Conservation (phyloP, 2,113 vertebrate species). For the Sylvia atricapilla region DNA sequence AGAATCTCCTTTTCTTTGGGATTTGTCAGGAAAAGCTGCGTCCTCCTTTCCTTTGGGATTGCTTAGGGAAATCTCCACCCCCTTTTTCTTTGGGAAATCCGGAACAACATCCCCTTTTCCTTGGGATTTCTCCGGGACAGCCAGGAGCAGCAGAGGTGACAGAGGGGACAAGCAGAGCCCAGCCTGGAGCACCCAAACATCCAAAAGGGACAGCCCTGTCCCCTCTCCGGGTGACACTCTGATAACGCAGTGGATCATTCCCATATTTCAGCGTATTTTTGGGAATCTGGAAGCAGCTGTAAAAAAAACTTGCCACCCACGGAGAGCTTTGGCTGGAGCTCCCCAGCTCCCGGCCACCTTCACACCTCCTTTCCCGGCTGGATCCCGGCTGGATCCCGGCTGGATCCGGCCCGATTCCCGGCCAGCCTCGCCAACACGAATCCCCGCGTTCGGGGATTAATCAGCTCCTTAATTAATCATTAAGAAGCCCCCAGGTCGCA, state of each 20-base stretch:
- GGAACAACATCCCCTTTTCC: too few species aligned
- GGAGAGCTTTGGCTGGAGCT: background rate
- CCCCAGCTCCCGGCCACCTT: background rate
- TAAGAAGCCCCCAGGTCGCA: background rate
- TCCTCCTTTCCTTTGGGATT: too few species aligned
- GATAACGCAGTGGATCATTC: accelerated
- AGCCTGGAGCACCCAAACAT: background rate
- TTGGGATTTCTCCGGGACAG: too few species aligned
- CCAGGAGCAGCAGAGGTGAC: background rate
- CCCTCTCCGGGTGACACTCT: too few species aligned
- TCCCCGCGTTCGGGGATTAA: background rate
- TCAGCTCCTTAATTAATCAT: background rate
- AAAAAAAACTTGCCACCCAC: background rate
- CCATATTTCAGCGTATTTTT: accelerated
- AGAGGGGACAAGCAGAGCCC: accelerated
- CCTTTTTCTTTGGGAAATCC: too few species aligned
- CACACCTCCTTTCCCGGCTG: background rate
- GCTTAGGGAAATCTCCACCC: too few species aligned
- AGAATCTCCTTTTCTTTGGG: too few species aligned
- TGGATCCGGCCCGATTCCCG: background rate
- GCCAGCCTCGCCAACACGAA: background rate
- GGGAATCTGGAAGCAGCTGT: background rate
- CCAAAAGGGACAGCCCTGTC: background rate
- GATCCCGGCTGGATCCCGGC: background rate
- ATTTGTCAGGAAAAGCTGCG: too few species aligned